These are phyloP conservation scores for Ginglymostoma cirratum DNA, from an alignment of 2,113 vertebrate species.

Conservation along the genomic window DNA sequence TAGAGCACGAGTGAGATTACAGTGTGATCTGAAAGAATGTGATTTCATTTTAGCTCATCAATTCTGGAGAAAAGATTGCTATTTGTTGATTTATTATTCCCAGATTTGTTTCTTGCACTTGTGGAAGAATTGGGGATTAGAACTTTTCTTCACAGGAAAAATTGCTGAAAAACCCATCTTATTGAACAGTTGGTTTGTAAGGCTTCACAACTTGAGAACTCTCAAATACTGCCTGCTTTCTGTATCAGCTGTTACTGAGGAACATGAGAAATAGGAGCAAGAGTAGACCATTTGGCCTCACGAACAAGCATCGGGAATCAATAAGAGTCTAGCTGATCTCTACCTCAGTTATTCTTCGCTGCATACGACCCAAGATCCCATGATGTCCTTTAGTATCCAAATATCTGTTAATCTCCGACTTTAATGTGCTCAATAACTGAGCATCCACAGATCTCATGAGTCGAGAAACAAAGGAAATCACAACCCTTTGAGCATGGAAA, in stretches of 20 bases:
- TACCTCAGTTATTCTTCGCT: no score
- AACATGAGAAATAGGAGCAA: background rate
- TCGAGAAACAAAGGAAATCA: no score
- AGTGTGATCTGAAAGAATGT: background rate
- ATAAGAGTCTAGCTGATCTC: background rate
- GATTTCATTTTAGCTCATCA: background rate
- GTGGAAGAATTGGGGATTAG: background rate
- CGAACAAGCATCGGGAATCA: background rate
- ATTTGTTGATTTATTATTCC: background rate
- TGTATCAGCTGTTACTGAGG: background rate
- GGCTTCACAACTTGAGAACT: background rate
- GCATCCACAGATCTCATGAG: no score
- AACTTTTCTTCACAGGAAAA: background rate
- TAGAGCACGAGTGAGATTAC: background rate
- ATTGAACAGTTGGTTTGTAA: background rate
- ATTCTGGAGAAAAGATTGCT: background rate
- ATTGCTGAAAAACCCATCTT: background rate
- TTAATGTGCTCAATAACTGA: no score
- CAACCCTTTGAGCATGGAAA: no score
- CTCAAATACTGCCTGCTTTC: background rate
- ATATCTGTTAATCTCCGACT: no score
- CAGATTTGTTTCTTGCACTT: background rate
- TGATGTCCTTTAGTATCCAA: no score
- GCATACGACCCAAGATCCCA: no score
- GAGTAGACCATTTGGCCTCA: background rate